phyloP scores from a whole-genome alignment of 2,888 invertebrate species.

The Trichogramma dendrolimi region DNA sequence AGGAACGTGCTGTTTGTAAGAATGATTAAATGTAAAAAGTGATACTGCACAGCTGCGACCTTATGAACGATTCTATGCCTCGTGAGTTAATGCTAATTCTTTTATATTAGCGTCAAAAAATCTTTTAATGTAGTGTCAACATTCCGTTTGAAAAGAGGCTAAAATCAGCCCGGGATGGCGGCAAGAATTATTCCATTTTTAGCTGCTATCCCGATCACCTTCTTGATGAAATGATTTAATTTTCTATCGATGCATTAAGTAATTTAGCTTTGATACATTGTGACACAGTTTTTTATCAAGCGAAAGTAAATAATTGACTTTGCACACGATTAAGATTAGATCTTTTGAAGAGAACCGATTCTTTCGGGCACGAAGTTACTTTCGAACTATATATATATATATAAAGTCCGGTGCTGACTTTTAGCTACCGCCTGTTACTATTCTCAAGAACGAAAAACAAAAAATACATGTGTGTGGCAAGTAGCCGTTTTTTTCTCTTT shows the following conservation, averaged over 20 bases:
- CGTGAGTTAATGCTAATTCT: no score
- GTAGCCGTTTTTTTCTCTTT: neutral
- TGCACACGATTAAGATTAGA: slow-evolving; percentile 14
- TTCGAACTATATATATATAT: slow-evolving; percentile 20
- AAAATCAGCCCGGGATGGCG: no score
- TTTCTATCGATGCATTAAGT: neutral
- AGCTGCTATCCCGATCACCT: no score
- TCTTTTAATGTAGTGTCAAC: no score
- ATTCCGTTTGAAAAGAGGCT: no score
- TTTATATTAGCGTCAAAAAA: no score
- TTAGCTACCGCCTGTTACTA: no score
- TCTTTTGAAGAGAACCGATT: slow-evolving; percentile 11
- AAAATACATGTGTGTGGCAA: neutral
- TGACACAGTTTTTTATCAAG: neutral
- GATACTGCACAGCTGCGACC: no score
- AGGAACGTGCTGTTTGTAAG: no score
- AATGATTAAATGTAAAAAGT: no score
- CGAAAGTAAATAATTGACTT: slow-evolving; percentile 10
- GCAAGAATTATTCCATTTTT: no score
- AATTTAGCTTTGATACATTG: neutral
- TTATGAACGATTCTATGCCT: no score
- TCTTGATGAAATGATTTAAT: slow-evolving; percentile 6
- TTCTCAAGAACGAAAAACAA: neutral
- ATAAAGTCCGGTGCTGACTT: neutral
- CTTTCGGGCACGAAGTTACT: slow-evolving; percentile 12